Base-by-base conservation (phyloP, 2,113 vertebrate genomes). In the Trematocara stigmaticum region DNA sequence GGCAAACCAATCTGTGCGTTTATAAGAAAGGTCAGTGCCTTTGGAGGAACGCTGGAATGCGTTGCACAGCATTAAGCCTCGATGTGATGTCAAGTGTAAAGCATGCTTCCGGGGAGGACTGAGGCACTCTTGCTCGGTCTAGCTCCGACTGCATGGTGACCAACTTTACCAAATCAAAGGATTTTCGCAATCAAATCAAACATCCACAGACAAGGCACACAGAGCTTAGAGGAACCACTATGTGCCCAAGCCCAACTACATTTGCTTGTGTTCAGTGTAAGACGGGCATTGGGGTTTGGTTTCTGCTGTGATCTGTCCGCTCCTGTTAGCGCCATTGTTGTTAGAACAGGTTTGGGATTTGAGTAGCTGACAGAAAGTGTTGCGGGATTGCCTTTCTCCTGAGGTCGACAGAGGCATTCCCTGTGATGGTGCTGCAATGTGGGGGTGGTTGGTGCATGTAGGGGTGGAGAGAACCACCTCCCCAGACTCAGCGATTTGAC, bases 61-160 rank as follows among this genome's bases (percentile, higher is more conserved):
- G 87, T 42, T 91, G 83, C 79, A 55, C 59, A 45, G 83, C 91
- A 87, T 93, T 90, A 92, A 92, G 87, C 78, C 82, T 78, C 53
- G 9, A 69, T 91, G 93, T 94, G 90, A 92, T 91, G 88, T 92
- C 76, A 83, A 92, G 94, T 92, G 94, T 92, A 86, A 93, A 93
- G 81, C 18, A 55, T 42, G 84, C 94, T 90, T 66, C 83, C 7
- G 79, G 88, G 84, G 23, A 84, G 57, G 85, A 90, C 84, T 78
- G 78, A 89, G 90, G 93, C 89, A 18, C 71, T 59, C 52, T 91
- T 71, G 52, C 47, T 78, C 23, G 10, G 56, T 42, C 79, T 45
- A 10, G 86, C 18, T 85, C 69, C 31, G 34, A 61, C 56, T 82
- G 69, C 6, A 2, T 87, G 76, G 59, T 8, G 35, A 55, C 86